A percentile compares a stretch with the other conserved stretches of the same genome.
Evolutionary conservation across 2,888 invertebrate species (phyloP).

Genomic region (Tortricodes alternella): DNA sequence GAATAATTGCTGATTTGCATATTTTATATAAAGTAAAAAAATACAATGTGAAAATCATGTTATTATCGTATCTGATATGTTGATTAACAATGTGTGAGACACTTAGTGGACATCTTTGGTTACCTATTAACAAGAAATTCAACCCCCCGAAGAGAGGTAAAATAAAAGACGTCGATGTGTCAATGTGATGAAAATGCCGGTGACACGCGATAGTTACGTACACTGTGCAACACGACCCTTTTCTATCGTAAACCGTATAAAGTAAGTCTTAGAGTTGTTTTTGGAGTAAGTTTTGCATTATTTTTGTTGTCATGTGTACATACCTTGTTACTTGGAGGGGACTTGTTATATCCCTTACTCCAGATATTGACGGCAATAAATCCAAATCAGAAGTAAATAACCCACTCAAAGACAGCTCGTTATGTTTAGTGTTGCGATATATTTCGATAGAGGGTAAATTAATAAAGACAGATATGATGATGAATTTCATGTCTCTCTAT

Average conservation of each 20-base stretch:
- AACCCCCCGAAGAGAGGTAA: slow-evolving; percentile 17
- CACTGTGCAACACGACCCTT: not conserved
- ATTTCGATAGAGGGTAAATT: slow-evolving; percentile 19
- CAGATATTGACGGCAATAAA: slow-evolving; percentile 28
- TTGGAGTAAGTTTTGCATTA: not conserved
- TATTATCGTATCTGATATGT: too few species aligned
- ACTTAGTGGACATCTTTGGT: too few species aligned
- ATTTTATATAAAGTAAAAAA: slow-evolving; percentile 10
- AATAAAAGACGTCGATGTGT: slow-evolving; percentile 38
- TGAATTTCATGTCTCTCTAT: too few species aligned
- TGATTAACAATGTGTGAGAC: too few species aligned
- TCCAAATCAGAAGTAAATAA: slow-evolving; percentile 31
- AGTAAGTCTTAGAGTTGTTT: not conserved
- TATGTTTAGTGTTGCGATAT: slow-evolving; percentile 17
- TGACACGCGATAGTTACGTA: slow-evolving; percentile 31
- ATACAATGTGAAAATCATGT: too few species aligned
- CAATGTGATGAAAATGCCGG: slow-evolving; percentile 42
- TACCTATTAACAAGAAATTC: slow-evolving; percentile 10
- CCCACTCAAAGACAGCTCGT: slow-evolving; percentile 21
- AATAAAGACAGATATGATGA: slow-evolving; percentile 21
- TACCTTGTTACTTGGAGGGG: slow-evolving; percentile 51
- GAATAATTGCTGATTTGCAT: slow-evolving; percentile 17
- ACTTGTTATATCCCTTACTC: slow-evolving; percentile 53
- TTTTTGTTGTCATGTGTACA: slow-evolving; percentile 26
- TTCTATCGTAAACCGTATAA: not conserved